Percentiles rank a stretch among this genome's conserved stretches.
phyloP scores from a whole-genome alignment of 2,113 vertebrate species.

The Brachionichthys hirsutus region DNA sequence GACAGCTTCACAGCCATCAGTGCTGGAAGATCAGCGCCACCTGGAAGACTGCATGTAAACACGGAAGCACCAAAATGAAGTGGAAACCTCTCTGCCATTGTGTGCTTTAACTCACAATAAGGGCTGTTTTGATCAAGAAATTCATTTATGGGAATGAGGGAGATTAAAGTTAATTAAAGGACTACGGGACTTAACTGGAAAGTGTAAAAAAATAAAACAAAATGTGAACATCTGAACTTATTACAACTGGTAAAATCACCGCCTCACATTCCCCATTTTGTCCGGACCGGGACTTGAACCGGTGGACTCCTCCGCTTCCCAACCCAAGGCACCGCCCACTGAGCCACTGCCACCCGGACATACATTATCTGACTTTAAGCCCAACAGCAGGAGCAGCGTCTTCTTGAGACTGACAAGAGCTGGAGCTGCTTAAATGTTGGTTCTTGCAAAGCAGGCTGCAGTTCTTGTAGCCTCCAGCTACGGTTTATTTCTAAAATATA shows the following conservation, averaged over 20 bases:
- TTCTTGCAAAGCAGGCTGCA: conserved; percentile 38
- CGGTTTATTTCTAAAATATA: conserved; percentile 19
- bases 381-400: conserved; percentile 33
- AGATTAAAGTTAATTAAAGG: no score
- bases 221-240: no score
- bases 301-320: no score
- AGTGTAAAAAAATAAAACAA: no score
- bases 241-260: no score
- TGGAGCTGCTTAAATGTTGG: conserved; percentile 23
- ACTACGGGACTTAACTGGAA: no score
- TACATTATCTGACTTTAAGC: conserved; percentile 46
- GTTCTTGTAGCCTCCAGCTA: conserved; percentile 5
- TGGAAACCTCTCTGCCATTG: background rate
- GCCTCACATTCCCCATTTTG: no score
- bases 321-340: no score
- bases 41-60: conserved; percentile 36
- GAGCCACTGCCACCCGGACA: conserved; percentile 46
- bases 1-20: background rate
- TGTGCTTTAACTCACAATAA: no score
- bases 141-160: background rate
- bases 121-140: no score
- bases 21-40: conserved; percentile 39
- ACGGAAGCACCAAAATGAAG: background rate
- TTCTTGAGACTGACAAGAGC: conserved; percentile 11
- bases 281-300: no score